Evolutionary conservation across 2,797 vertebrate species (phyloP).

Genomic region (Cottoperca gobio): DNA sequence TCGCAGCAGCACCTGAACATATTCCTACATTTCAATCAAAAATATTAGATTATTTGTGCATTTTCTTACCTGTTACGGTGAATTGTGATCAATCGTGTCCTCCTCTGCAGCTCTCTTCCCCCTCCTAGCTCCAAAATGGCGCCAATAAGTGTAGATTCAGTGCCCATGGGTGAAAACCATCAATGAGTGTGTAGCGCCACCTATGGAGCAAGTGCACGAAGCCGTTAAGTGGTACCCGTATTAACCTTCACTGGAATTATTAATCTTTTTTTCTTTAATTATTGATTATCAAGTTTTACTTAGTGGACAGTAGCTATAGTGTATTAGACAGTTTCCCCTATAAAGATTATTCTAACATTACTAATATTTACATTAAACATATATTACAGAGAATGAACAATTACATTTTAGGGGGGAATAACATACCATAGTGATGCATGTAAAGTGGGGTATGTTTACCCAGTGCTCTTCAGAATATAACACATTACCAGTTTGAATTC

Average conservation of each 20-base stretch:
- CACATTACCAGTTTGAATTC: neutral
- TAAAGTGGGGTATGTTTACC: neutral
- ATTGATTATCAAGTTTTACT: neutral
- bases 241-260: accelerated
- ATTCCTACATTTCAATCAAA: neutral
- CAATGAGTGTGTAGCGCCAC: conserved; percentile 65
- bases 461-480: neutral
- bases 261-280: neutral
- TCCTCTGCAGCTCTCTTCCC: conserved; percentile 87
- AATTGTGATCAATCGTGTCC: conserved; percentile 87
- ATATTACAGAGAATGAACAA: neutral
- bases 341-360: neutral
- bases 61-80: conserved; percentile 81
- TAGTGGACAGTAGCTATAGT: neutral
- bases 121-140: conserved; percentile 97
- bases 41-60: neutral
- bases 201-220: conserved; percentile 39
- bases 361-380: neutral
- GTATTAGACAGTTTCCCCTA: neutral
- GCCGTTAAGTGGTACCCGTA: neutral
- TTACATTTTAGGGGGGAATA: neutral
- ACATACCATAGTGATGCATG: neutral
- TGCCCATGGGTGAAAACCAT: conserved; percentile 69
- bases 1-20: neutral
- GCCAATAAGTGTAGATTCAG: conserved; percentile 91